Conservation (phyloP, 2,888 invertebrate species). For the Sarcophaga variegata region DNA sequence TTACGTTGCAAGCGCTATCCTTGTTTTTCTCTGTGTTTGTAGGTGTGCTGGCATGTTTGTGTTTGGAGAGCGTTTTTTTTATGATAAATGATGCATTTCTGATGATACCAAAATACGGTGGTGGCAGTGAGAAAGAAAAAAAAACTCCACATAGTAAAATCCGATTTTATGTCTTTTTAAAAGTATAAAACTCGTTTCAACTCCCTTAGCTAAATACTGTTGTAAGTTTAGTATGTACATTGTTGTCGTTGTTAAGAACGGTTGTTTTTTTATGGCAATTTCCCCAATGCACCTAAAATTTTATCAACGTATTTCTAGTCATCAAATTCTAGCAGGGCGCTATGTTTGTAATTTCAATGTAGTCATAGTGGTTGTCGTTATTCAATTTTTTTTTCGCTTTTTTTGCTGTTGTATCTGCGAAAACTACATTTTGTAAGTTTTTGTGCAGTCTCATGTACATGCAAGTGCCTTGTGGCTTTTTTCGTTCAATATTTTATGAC, state of each 20-base stretch:
- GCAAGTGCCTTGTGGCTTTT: constrained; percentile 62
- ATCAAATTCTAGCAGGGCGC: constrained; percentile 48
- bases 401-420: not conserved
- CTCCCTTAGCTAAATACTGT: constrained; percentile 53
- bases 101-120: constrained; percentile 55
- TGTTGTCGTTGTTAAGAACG: constrained; percentile 21
- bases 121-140: constrained; percentile 17
- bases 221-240: constrained; percentile 7
- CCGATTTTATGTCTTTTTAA: constrained; percentile 69
- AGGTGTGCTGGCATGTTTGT: constrained; percentile 24
- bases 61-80: constrained; percentile 22
- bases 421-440: constrained; percentile 2
- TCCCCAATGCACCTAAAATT: constrained; percentile 46
- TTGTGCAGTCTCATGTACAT: constrained; percentile 4
- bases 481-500: constrained; percentile 69
- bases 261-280: constrained; percentile 13
- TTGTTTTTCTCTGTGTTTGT: constrained; percentile 22
- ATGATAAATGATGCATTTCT: constrained; percentile 71
- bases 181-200: constrained; percentile 50
- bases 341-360: constrained; percentile 33
- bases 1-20: constrained; percentile 3
- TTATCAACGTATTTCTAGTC: constrained; percentile 56
- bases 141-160: constrained; percentile 50
- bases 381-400: not conserved
- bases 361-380: not conserved